Base-by-base conservation (phyloP, 1,140 invertebrate species). In the Macrostomum lignano region DNA sequence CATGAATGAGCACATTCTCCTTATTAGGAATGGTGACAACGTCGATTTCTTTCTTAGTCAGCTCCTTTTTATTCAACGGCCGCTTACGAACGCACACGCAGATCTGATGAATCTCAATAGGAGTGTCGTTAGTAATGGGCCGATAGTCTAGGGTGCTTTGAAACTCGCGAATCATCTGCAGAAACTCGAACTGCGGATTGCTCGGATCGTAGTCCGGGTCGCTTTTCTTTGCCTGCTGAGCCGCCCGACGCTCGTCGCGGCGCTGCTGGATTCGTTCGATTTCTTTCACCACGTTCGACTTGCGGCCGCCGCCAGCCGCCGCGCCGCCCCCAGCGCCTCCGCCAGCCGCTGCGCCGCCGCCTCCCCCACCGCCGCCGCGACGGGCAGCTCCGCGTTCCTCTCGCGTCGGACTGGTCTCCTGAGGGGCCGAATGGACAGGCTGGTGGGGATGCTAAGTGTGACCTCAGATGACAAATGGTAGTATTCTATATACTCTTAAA, bases 171-270 rank as follows among this genome's bases (percentile, higher is more conserved):
- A 96, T 93, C 86, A 96, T 96, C 17, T 72, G 70, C 5, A 78
- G 60, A 52, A 93, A 93, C 50, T 94, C 79, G 79, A 81, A 94
- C 55, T 91, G 86, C 0, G 82, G 82, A 64, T 91, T 86, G 15
- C 74, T 74, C 1, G 79, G 76, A 61, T 93, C 82, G 47, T 78
- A 61, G 49, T 79, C 46, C 35, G 69, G 66, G 47, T 84, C 78
- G 44, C 88, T 74, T 46, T 78, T 76, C 46, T 82, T 79, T 17
- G 79, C 78, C 2, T 76, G 73, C 50, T 88, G 79, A 10, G 72
- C 61, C 38, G 78, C 76, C 26, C 88, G 61, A 37, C 88, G 61
- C 57, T 93, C 82, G 52, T 94, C 84, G 10, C 88, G 61, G 48
- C 84, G 81, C 60, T 88, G 79, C 57, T 91, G 81, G 29, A 96